Conservation (phyloP, 1,140 invertebrate genomes). For the Phortica variegata region DNA sequence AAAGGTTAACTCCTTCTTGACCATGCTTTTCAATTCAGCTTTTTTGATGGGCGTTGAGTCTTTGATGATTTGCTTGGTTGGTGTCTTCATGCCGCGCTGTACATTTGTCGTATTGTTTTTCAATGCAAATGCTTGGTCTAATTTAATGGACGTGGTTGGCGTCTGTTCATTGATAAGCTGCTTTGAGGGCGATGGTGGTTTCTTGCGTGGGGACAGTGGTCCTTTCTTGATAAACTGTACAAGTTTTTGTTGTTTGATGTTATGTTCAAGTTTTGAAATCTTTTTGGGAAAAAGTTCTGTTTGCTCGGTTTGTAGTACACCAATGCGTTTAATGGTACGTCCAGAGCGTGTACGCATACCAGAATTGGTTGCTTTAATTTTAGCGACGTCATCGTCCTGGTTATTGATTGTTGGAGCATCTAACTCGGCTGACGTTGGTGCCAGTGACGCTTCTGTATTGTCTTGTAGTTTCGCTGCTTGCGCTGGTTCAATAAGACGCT, state of each 20-base stretch:
- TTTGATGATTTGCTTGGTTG: conserved; percentile 52
- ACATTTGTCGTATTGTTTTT: conserved; percentile 37
- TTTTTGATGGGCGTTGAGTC: conserved; percentile 39
- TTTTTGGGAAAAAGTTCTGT: conserved; percentile 23
- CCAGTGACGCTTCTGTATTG: conserved; percentile 1
- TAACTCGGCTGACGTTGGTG: background rate
- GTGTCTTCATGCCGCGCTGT: conserved; percentile 42
- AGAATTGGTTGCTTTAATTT: conserved; percentile 24
- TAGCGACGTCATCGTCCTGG: conserved; percentile 40
- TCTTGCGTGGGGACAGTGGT: conserved; percentile 40
- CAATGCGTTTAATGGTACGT: conserved; percentile 44
- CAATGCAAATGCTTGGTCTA: conserved; percentile 19
- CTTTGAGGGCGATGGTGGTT: conserved; percentile 19
- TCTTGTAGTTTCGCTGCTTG: conserved; percentile 19
- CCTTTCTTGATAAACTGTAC: conserved; percentile 52
- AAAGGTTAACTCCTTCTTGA: conserved; percentile 64
- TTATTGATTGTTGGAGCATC: conserved; percentile 8
- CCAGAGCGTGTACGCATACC: conserved; percentile 48
- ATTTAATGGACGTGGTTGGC: conserved; percentile 13
- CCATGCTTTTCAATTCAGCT: conserved; percentile 47
- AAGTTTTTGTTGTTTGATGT: conserved; percentile 42
- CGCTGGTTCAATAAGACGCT: conserved; percentile 36
- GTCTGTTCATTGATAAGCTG: conserved; percentile 33
- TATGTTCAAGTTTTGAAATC: conserved; percentile 29
- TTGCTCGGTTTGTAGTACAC: conserved; percentile 18